Conservation (phyloP, 2,797 vertebrate genomes). For the Danionella dracula region DNA sequence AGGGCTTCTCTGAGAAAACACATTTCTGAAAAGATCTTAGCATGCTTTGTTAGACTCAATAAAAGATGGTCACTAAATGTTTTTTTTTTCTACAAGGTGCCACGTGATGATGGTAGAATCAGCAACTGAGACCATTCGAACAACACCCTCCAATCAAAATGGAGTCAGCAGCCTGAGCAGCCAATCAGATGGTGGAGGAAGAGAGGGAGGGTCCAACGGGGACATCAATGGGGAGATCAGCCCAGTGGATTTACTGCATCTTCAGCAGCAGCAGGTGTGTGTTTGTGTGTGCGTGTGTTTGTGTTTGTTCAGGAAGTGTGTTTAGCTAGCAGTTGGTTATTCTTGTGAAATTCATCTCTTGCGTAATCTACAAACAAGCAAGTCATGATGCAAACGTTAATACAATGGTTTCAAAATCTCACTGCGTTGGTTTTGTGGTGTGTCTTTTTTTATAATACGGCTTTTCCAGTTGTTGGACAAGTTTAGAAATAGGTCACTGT, state of each 20-base stretch:
- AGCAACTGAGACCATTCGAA: slow-evolving; percentile 97
- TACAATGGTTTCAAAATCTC: background rate
- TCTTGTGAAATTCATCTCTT: slow-evolving; percentile 44
- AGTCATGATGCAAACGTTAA: slow-evolving; percentile 25
- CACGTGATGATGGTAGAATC: slow-evolving; percentile 99
- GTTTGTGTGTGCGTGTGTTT: slow-evolving; percentile 35
- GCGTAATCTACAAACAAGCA: slow-evolving; percentile 39
- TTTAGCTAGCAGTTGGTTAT: slow-evolving; percentile 30
- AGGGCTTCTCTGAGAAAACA: slow-evolving; percentile 1
- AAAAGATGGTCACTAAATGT: slow-evolving; percentile 33
- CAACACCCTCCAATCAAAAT: slow-evolving; percentile 89
- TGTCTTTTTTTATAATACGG: background rate
- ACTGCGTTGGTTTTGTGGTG: background rate
- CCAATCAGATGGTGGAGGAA: slow-evolving; percentile 82
- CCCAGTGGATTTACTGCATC: slow-evolving; percentile 91
- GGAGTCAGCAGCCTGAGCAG: slow-evolving; percentile 94
- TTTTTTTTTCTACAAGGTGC: slow-evolving; percentile 60
- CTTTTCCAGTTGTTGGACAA: background rate
- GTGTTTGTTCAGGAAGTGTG: slow-evolving; percentile 32
- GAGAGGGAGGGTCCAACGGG: slow-evolving; percentile 76
- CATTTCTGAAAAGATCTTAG: slow-evolving; percentile 26
- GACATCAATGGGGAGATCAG: slow-evolving; percentile 93
- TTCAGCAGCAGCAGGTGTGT: slow-evolving; percentile 96
- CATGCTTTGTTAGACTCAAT: slow-evolving; percentile 21
- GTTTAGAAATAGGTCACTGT: no score